These are phyloP conservation scores for Coronaproctus castanopsis DNA, from an alignment of 2,888 invertebrate species.

Conservation along the genomic window DNA sequence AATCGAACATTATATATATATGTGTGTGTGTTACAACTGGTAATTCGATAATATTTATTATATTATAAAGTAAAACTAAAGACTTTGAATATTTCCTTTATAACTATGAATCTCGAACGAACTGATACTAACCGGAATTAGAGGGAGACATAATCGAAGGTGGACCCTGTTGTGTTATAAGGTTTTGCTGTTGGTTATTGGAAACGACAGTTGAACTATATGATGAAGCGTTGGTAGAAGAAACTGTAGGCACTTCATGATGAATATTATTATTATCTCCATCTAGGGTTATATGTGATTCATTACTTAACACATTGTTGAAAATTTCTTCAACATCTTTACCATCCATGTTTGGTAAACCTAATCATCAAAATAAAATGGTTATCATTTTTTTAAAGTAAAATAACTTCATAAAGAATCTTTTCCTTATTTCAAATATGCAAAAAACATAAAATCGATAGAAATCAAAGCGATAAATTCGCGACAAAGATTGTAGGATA, in stretches of 20 bases:
- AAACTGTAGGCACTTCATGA: slow-evolving; percentile 24
- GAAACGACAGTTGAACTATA: slow-evolving; percentile 1
- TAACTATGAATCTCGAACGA: too few relatives aligned
- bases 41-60: too few relatives aligned
- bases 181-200: slow-evolving; percentile 12
- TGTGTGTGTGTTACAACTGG: too few relatives aligned
- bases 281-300: slow-evolving; percentile 53
- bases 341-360: slow-evolving; percentile 65
- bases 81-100: too few relatives aligned
- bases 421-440: not conserved
- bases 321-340: slow-evolving; percentile 83
- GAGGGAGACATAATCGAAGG: slow-evolving; percentile 27
- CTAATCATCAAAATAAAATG: slow-evolving; percentile 21
- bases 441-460: not conserved
- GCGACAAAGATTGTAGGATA: too few relatives aligned
- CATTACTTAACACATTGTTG: slow-evolving; percentile 70
- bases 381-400: not conserved
- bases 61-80: too few relatives aligned
- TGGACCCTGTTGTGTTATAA: slow-evolving; percentile 12
- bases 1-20: too few relatives aligned
- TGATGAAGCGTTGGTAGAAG: slow-evolving; percentile 13
- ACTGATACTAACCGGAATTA: slow-evolving; percentile 21
- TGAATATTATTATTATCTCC: slow-evolving; percentile 29
- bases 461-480: not conserved
- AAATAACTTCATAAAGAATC: not conserved